A percentile compares a stretch with the other conserved stretches of the same genome.
Evolutionary conservation across 2,113 vertebrate genomes (phyloP).

Genomic region (Oreotrochilus melanogaster): DNA sequence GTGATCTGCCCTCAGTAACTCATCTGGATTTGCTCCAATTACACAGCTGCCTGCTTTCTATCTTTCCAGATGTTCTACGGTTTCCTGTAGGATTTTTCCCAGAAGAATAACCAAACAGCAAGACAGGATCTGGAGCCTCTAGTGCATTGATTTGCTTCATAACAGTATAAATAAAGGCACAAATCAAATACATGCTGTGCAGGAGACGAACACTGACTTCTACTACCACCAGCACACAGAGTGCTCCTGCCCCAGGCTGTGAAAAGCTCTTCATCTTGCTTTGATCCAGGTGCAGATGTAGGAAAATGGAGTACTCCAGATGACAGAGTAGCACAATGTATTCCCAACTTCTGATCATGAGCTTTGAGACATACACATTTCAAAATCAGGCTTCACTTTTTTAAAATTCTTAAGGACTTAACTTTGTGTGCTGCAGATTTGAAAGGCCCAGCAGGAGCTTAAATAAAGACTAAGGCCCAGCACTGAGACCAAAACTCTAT

Average conservation of each 20-base stretch:
- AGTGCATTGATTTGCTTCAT: neutral
- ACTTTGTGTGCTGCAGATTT: neutral
- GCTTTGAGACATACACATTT: neutral
- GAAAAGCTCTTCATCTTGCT: neutral
- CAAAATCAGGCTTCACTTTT: neutral
- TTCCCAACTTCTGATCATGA: rapidly evolving
- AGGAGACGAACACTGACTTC: neutral
- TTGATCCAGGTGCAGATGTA: neutral
- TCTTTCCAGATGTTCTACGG: neutral
- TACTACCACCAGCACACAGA: neutral
- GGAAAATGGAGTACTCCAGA: neutral
- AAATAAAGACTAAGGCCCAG: neutral
- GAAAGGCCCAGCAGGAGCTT: neutral
- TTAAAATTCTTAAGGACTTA: neutral
- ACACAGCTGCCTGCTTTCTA: neutral
- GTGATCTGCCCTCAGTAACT: neutral
- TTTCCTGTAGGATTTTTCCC: neutral
- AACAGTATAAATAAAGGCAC: neutral
- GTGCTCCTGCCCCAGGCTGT: neutral
- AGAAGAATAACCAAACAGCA: neutral
- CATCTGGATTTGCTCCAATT: neutral
- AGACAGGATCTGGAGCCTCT: neutral
- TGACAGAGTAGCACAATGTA: neutral
- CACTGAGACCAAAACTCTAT: neutral
- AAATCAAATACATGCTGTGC: neutral